Conservation (phyloP, 2,888 invertebrate genomes). For the Drosophila flavopinicola region DNA sequence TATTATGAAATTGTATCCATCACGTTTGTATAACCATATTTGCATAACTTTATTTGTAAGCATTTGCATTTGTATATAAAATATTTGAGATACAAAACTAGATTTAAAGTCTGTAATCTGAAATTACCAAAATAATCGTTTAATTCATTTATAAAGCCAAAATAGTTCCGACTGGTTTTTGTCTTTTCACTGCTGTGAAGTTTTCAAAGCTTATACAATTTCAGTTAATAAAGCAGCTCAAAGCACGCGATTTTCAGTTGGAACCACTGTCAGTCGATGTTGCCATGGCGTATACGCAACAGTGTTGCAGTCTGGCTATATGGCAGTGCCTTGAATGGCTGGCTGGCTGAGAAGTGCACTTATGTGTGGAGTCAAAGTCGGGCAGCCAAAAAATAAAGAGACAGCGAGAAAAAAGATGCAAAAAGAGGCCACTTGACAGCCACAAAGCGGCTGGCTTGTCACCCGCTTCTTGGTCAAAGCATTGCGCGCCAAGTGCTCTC, state of each 20-base stretch:
- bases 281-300: too few relatives aligned
- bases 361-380: conserved; percentile 67
- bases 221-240: conserved; percentile 11
- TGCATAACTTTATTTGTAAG: too few relatives aligned
- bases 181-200: too few relatives aligned
- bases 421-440: conserved; percentile 69
- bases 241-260: conserved; percentile 1
- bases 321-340: conserved; percentile 33
- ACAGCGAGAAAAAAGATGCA: neutral
- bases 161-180: too few relatives aligned
- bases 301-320: conserved; percentile 35
- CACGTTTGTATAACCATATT: too few relatives aligned
- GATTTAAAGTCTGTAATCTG: too few relatives aligned
- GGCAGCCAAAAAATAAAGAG: conserved; percentile 26
- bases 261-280: too few relatives aligned
- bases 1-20: too few relatives aligned
- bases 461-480: conserved; percentile 78
- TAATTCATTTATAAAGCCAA: neutral
- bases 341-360: conserved; percentile 62
- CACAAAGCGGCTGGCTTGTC: conserved; percentile 77
- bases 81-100: too few relatives aligned
- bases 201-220: neutral
- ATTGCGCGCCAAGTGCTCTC: conserved; percentile 69
- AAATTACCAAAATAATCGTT: neutral
- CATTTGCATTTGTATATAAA: too few relatives aligned